Evolutionary conservation across 2,888 invertebrate genomes (phyloP).

Genomic region (Patella depressa): DNA sequence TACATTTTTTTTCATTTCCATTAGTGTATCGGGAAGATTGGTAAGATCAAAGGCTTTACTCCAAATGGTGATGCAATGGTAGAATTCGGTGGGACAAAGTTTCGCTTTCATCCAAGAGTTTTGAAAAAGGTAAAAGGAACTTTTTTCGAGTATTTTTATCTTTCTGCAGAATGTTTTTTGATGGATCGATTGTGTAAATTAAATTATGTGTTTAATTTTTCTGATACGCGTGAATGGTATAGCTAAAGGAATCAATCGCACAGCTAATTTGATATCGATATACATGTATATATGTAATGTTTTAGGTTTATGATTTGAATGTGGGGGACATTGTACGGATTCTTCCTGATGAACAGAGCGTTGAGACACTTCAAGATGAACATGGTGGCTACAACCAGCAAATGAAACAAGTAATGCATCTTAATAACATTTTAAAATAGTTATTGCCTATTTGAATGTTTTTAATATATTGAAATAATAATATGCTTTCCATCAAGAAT

Average conservation of each 20-base stretch:
- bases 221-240: no score
- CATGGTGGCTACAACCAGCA: slow-evolving; percentile 90
- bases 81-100: slow-evolving; percentile 21
- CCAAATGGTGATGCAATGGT: slow-evolving; percentile 17
- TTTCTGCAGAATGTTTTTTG: background rate
- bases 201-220: no score
- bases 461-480: no score
- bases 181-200: no score
- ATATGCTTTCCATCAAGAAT: no score
- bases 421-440: no score
- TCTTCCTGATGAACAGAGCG: slow-evolving; percentile 78
- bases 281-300: no score
- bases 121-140: slow-evolving; percentile 21
- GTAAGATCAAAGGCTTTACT: slow-evolving; percentile 20
- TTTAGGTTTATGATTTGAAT: slow-evolving; percentile 75
- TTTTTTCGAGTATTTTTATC: background rate
- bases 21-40: slow-evolving; percentile 27
- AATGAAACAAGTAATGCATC: slow-evolving; percentile 80
- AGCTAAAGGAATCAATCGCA: no score
- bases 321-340: slow-evolving; percentile 84
- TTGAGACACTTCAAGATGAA: slow-evolving; percentile 83
- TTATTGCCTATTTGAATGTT: no score
- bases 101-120: slow-evolving; percentile 18
- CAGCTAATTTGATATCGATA: no score
- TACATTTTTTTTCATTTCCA: background rate